Evolutionary conservation across 2,888 invertebrate species (phyloP), one percentile per base, ranked within the genome.

Genomic region (Dasysyrphus tricinctus): DNA sequence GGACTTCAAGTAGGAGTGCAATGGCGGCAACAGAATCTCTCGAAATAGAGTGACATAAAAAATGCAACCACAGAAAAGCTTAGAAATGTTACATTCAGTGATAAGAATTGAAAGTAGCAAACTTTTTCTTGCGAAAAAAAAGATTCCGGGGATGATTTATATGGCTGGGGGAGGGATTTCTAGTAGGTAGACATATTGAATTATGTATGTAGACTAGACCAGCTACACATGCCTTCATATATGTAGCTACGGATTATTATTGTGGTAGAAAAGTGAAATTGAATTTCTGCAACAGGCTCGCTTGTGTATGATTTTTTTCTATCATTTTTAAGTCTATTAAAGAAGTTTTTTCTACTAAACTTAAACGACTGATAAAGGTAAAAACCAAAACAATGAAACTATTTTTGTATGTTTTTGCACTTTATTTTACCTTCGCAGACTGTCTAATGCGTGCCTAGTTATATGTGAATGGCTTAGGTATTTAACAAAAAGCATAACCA

Each of bases 51-150:
- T 29, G 57, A 57, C 29, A n/a, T n/a, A 65, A 42, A 70, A 75
- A 61, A n/a, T 86, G 75, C 80, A 82, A 86, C 86, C 86, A 65
- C 86, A 86, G 49, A 47, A 79, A 82, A 86, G 78, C 86, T 86
- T 79, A 82, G 74, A 74, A 49, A 70, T 70, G 81, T 76, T 73
- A 73, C 72, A 76, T 76, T 65, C 51, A 56, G 49, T 78, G 78
- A 74, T 56, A 73, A 56, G 77, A 44, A 77, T 67, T 56, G 56
- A 63, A 56, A 70, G 61, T 59, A 24, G 49, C 34, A 65, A 49
- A 11, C 57, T 54, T 19, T 63, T 44, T 63, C n/a, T 24, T 24
- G 24, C 16, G 9, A 56, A 42, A 24, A 47, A 24, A 51, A 29
- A 42, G 7, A 29, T 29, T 1, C 1, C n/a, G 29, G 24, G 19